phyloP scores from a whole-genome alignment of 2,888 invertebrate species.

The Drosophila demipolita region DNA sequence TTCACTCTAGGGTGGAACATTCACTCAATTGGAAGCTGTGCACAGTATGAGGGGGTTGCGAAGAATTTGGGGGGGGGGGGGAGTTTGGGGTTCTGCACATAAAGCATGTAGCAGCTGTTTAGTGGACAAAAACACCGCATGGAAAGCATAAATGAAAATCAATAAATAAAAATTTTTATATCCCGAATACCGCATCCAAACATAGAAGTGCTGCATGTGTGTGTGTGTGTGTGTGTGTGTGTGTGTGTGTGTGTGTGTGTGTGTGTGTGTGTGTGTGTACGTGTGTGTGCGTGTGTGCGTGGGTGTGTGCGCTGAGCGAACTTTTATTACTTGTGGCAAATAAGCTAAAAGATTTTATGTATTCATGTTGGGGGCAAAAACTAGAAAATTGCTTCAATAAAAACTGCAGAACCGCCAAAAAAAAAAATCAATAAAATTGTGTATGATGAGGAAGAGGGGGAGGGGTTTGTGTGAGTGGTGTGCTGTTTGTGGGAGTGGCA shows the following conservation, averaged over 20 bases:
- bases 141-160: conserved; percentile 74
- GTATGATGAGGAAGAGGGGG: neutral
- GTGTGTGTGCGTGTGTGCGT: conserved; percentile 7
- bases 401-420: conserved; percentile 53
- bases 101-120: conserved; percentile 72
- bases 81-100: conserved; percentile 18
- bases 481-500: conserved; percentile 1
- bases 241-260: conserved; percentile 7
- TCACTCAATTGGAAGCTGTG: conserved; percentile 23
- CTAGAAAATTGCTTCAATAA: conserved; percentile 24
- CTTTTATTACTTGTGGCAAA: conserved; percentile 41
- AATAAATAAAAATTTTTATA: conserved; percentile 75
- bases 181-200: conserved; percentile 40
- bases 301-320: conserved; percentile 14
- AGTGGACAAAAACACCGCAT: conserved; percentile 53
- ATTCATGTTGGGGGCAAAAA: conserved; percentile 14
- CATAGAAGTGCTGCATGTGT: conserved; percentile 3
- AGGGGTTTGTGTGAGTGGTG: neutral
- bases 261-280: neutral
- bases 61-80: neutral
- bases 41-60: neutral
- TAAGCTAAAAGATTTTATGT: conserved; percentile 20
- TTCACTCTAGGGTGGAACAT: conserved; percentile 4
- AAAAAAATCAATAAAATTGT: conserved; percentile 67
- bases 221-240: neutral